These are phyloP conservation scores for Drosophila paramelanica DNA, from an alignment of 2,888 invertebrate species.

Conservation along the genomic window DNA sequence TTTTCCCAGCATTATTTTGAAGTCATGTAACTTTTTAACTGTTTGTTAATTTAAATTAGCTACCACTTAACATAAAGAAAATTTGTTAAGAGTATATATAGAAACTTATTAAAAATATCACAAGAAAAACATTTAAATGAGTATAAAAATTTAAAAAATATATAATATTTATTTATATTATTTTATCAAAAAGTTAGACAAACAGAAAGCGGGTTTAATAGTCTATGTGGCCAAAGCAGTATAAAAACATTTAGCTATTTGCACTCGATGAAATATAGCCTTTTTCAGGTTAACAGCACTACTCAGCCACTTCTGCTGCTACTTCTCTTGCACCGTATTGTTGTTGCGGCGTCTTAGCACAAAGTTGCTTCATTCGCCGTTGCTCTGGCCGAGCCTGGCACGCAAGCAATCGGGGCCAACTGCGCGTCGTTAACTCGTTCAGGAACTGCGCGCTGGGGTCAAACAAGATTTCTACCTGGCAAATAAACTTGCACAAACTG, in stretches of 20 bases:
- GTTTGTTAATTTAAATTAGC: too few species aligned
- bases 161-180: too few species aligned
- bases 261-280: not conserved
- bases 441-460: conserved; percentile 24
- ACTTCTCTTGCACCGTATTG: conserved; percentile 3
- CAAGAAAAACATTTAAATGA: too few species aligned
- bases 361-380: conserved; percentile 26
- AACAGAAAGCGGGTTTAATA: too few species aligned
- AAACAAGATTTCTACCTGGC: conserved; percentile 48
- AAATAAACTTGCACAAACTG: conserved; percentile 71
- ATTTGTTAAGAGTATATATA: too few species aligned
- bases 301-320: not conserved
- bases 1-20: not conserved
- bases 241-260: too few species aligned
- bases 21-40: not conserved
- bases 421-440: conserved; percentile 65
- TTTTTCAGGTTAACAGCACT: not conserved
- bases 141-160: too few species aligned
- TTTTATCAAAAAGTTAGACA: too few species aligned
- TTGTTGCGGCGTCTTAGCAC: conserved; percentile 28
- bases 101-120: too few species aligned
- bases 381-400: conserved; percentile 40
- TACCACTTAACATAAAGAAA: too few species aligned
- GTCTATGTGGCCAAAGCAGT: too few species aligned
- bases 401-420: conserved; percentile 50